Base-by-base conservation (phyloP, 2,113 vertebrate genomes). In the Macroglossus sobrinus region DNA sequence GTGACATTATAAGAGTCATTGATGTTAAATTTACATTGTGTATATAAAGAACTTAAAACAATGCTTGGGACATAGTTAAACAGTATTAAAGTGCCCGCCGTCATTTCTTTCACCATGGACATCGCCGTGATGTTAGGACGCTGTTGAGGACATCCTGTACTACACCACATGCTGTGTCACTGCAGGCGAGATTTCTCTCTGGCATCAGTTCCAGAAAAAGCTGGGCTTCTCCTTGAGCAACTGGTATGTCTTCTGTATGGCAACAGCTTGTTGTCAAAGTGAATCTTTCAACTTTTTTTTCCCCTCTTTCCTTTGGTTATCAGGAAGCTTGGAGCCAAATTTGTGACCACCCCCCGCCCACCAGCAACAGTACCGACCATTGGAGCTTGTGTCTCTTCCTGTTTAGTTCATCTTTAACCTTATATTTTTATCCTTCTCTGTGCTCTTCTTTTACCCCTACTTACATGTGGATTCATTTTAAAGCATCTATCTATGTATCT, bases 141-240 rank as follows among this genome's bases (percentile, higher is more conserved):
- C 22, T n/a, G 12, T 4, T 14, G n/a, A 47, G 61, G 66, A 12
- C 45, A 2, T 45, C 53, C 8, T 0, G 6, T 15, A 2, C 22
- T 15, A 0, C 9, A 3, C 64, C 40, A 1, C 30, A 35, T 0
- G 0, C 64, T 47, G 13, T 13, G 40, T 47, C 47, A 30, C 68
- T 19, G 6, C 8, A 7, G 55, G 57, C 43, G 78, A 9, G 3
- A 0, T 55, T 72, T 22, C 86, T 59, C 69, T 72, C 18, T 0
- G 11, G 14, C 55, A 6, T 50, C 57, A 13, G 53, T 59, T 76
- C 24, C 8, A 28, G 81, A 43, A 43, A 18, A 50, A 63, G 26
- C n/a, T 22, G 59, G 30, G 38, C 71, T 97, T 84, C 43, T 91
- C 63, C 55, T 72, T 8, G 50, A 90, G 63, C 43, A 28, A 1